phyloP scores from a whole-genome alignment of 2,113 vertebrate genomes.

The Chamaetylas fuelleborni region DNA sequence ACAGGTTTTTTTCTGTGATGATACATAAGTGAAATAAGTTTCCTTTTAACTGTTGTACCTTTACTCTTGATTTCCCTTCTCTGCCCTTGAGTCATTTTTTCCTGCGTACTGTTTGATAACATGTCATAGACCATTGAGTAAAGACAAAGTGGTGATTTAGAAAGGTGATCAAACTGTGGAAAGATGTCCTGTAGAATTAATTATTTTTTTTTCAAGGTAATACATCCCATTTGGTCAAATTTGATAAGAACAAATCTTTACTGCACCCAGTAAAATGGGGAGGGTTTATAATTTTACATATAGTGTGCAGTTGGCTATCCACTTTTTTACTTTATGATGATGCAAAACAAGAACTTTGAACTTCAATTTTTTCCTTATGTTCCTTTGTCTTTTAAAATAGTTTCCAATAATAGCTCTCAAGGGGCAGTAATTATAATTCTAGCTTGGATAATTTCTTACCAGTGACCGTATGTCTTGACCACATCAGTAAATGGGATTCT shows the following conservation, averaged over 20 bases:
- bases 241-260: background rate
- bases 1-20: slow-evolving; percentile 15
- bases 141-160: slow-evolving; percentile 8
- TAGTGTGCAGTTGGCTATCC: background rate
- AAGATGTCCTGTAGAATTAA: background rate
- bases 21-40: background rate
- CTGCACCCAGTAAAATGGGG: background rate
- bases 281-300: background rate
- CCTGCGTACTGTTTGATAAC: background rate
- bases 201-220: background rate
- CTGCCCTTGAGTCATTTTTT: slow-evolving; percentile 30
- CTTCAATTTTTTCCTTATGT: background rate
- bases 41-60: slow-evolving; percentile 13
- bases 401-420: background rate
- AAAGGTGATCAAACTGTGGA: background rate
- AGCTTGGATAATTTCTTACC: background rate
- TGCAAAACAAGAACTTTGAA: background rate
- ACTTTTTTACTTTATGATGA: background rate
- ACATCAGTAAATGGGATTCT: background rate
- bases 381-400: background rate
- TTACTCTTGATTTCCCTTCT: slow-evolving; percentile 20
- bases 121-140: background rate
- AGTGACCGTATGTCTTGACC: background rate
- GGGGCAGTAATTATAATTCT: background rate
- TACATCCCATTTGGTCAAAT: background rate